phyloP scores from a whole-genome alignment of 1,140 invertebrate genomes.

The Diorhabda carinulata region DNA sequence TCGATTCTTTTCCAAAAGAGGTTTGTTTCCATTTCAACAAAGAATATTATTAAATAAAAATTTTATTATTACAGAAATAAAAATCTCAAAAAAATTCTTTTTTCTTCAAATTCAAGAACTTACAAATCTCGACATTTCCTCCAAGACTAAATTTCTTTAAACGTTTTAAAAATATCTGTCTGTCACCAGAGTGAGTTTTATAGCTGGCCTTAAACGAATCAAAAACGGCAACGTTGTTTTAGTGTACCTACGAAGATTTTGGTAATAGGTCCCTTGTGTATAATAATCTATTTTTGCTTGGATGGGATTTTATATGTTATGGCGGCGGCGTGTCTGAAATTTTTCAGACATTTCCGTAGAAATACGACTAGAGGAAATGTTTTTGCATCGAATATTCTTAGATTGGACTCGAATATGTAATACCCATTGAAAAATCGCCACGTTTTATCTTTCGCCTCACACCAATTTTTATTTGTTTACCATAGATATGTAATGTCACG shows the following conservation, averaged over 20 bases:
- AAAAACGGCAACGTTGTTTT: conserved; percentile 20
- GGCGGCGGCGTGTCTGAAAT: conserved; percentile 26
- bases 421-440: neutral
- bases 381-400: conserved; percentile 13
- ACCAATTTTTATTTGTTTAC: neutral
- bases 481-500: neutral
- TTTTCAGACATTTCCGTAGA: conserved; percentile 9
- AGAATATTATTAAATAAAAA: no score
- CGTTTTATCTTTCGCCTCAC: neutral
- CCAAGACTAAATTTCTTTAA: neutral
- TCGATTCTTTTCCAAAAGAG: no score
- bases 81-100: no score
- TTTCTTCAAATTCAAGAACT: no score
- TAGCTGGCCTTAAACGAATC: conserved; percentile 17
- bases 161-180: neutral
- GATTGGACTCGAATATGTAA: neutral
- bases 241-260: conserved; percentile 30
- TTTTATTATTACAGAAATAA: no score
- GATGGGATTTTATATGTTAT: conserved; percentile 35
- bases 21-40: no score
- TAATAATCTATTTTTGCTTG: conserved; percentile 37
- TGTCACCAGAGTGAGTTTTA: conserved; percentile 9
- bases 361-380: conserved; percentile 13
- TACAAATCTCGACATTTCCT: neutral
- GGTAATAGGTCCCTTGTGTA: conserved; percentile 34